Conservation (phyloP, 2,888 invertebrate species). For the Coleophora deauratella region DNA sequence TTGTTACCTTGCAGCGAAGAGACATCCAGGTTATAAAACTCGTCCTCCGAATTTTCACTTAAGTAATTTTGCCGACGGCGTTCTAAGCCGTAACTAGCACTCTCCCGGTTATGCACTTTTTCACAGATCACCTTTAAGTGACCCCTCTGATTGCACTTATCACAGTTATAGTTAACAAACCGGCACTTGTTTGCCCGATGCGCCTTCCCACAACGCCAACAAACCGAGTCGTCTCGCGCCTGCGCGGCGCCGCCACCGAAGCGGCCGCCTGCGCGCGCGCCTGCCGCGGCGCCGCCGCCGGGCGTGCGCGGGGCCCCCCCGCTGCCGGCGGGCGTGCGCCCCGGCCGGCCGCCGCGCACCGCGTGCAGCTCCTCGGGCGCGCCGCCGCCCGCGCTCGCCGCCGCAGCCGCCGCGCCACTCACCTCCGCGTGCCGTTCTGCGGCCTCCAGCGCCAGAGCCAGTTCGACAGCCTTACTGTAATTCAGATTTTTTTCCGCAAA, state of each 20-base stretch:
- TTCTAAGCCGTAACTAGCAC: too few relatives aligned
- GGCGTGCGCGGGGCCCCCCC: neutral
- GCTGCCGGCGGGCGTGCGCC: neutral
- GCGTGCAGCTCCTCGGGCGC: neutral
- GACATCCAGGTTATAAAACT: neutral
- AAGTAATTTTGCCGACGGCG: neutral
- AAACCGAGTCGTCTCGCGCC: neutral
- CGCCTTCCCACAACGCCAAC: slow-evolving; percentile 1
- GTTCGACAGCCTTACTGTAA: too few relatives aligned
- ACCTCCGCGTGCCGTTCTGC: neutral
- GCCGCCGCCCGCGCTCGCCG: too few relatives aligned
- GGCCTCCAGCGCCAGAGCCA: too few relatives aligned
- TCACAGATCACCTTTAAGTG: slow-evolving; percentile 4
- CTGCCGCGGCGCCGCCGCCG: neutral
- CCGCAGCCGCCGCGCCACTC: too few relatives aligned
- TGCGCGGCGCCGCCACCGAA: neutral
- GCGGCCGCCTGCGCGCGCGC: too few relatives aligned
- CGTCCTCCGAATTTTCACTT: neutral
- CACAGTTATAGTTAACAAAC: slow-evolving; percentile 1
- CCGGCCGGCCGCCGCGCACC: neutral
- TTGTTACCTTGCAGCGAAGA: neutral
- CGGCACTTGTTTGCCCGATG: slow-evolving; percentile 2
- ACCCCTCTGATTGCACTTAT: neutral
- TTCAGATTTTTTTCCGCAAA: too few relatives aligned
- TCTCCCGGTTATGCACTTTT: neutral